Percentiles rank a stretch among this genome's conserved stretches.
Conservation (phyloP, 2,113 vertebrate species). For the Verasper variegatus region DNA sequence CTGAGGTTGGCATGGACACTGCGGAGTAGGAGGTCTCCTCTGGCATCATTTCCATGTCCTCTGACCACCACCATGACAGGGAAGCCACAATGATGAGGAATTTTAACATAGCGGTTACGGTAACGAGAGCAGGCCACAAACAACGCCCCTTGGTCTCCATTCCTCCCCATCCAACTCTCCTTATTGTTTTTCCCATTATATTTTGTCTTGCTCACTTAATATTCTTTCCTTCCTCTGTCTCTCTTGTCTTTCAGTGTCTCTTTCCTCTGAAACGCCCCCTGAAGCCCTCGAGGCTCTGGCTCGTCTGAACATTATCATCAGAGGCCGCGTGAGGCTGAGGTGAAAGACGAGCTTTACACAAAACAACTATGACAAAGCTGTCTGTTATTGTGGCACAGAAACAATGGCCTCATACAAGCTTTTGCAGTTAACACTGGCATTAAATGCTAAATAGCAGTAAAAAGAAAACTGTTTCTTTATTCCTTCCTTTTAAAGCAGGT, state of each 20-base stretch:
- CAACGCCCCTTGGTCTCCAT: conserved; percentile 52
- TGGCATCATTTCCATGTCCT: conserved; percentile 51
- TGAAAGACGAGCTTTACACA: conserved; percentile 57
- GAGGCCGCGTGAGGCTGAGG: conserved; percentile 54
- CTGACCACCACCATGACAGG: conserved; percentile 60
- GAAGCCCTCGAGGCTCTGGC: conserved; percentile 54
- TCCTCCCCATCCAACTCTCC: conserved; percentile 31
- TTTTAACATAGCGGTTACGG: conserved; percentile 58
- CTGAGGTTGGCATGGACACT: conserved; percentile 33
- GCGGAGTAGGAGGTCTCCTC: conserved; percentile 47
- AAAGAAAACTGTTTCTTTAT: conserved; percentile 40
- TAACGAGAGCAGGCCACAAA: conserved; percentile 58
- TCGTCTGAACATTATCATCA: conserved; percentile 49
- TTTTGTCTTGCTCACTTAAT: conserved; percentile 47
- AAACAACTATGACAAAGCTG: conserved; percentile 52
- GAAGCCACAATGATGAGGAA: conserved; percentile 64
- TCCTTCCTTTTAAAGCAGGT: conserved; percentile 63
- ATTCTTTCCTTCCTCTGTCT: conserved; percentile 38
- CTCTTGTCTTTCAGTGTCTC: conserved; percentile 43
- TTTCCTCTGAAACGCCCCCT: conserved; percentile 49
- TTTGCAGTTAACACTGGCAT: conserved; percentile 33
- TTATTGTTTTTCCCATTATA: conserved; percentile 65
- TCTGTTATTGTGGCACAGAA: conserved; percentile 48
- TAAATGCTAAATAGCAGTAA: conserved; percentile 30
- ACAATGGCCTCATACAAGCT: conserved; percentile 50